These are phyloP conservation scores for Zaprionus bogoriensis DNA, from an alignment of 2,888 invertebrate species.

Conservation along the genomic window DNA sequence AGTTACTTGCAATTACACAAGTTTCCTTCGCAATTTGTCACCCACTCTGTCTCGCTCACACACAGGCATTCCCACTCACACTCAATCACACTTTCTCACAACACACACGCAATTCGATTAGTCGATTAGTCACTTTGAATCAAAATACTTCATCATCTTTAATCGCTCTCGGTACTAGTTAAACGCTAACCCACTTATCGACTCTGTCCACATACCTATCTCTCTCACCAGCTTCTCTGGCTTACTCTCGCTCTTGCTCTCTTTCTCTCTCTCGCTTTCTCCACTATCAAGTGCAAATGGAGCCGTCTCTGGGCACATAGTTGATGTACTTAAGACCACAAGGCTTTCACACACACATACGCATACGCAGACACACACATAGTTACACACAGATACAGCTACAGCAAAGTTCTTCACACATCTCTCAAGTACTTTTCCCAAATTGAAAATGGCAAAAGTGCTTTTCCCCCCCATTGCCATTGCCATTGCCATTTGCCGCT, in stretches of 20 bases:
- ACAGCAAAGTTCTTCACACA: slow-evolving; percentile 46
- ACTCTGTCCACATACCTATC: background rate
- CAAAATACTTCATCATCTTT: background rate
- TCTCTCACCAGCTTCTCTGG: background rate
- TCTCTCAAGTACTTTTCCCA: slow-evolving; percentile 48
- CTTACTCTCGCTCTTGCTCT: slow-evolving; percentile 5
- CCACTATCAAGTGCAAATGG: slow-evolving; percentile 24
- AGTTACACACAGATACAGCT: slow-evolving; percentile 15
- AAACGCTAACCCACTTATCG: background rate
- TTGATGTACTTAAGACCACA: slow-evolving; percentile 32
- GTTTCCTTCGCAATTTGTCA: too few species aligned
- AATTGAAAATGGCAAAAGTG: slow-evolving; percentile 45
- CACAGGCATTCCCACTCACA: background rate
- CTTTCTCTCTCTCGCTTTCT: background rate
- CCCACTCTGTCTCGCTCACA: background rate
- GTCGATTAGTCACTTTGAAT: background rate
- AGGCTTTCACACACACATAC: slow-evolving; percentile 24
- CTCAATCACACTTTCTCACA: background rate
- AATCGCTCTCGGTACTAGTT: background rate
- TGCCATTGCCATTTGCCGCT: slow-evolving; percentile 7
- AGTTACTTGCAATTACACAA: background rate
- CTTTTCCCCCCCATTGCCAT: slow-evolving; percentile 12
- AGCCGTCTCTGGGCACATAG: slow-evolving; percentile 21
- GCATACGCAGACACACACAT: background rate
- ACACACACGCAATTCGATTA: background rate